Evolutionary conservation across 2,113 vertebrate species (phyloP), one percentile per base, ranked within the genome.

Genomic region (Eudorcas thomsonii): DNA sequence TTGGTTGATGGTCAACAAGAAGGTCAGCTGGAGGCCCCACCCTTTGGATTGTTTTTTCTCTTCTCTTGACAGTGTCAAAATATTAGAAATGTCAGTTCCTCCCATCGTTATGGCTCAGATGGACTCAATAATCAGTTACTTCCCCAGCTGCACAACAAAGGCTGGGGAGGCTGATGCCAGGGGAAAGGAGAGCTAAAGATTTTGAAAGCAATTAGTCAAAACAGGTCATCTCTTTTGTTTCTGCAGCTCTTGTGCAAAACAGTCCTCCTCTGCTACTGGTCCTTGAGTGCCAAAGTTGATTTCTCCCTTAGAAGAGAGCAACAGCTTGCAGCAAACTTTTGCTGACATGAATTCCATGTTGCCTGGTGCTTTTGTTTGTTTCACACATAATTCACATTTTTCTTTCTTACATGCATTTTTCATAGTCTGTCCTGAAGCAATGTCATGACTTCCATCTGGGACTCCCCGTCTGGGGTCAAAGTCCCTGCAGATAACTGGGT

Each of bases 311-410:
- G 77, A 77, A 85, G 83, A 94, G n/a, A 96, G 96, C 36, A 96
- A 93, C 43, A 96, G 81, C 97, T 43, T 98, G 59, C 88, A 90
- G n/a, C 39, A 84, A 60, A n/a, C 71, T 97, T 92, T 98, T 98
- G 97, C 95, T 98, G 98, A 93, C 94, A 92, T 7, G 39, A 97
- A 1, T 98, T 6, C 91, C 90, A 77, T 54, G 77, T 89, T 94
- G 86, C 95, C 96, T 95, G 83, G 96, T 92, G 96, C 91, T 97
- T 90, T 95, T 98, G 95, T 98, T 98, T 98, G 95, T 57, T 97
- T 97, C 98, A 59, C 97, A 96, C 97, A 98, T 98, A 97, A 97
- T 94, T 98, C 97, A 95, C 97, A 98, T 98, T 98, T 98, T 98
- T 98, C 82, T 93, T 45, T 96, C 87, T 97, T 96, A 28, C 83